phyloP scores from a whole-genome alignment of 2,888 invertebrate genomes.

The Acrobasis suavella region DNA sequence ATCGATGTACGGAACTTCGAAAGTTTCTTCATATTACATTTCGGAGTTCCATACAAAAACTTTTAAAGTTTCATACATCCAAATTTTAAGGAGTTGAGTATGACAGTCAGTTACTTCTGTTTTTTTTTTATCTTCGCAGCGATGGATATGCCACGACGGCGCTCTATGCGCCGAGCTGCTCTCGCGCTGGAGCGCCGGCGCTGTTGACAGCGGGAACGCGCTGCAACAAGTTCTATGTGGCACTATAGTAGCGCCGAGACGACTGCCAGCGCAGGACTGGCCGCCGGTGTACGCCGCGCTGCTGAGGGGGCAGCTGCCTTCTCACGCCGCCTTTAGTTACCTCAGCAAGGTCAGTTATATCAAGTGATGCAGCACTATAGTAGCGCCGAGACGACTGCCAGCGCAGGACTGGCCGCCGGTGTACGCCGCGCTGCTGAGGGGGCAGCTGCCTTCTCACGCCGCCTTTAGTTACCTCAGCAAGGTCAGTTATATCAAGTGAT shows the following conservation, averaged over 20 bases:
- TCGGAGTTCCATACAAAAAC: too few species aligned
- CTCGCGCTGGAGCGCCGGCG: conserved; percentile 35
- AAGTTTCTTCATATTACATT: too few species aligned
- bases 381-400: conserved; percentile 46
- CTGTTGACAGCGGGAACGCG: conserved; percentile 18
- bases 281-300: conserved; percentile 50
- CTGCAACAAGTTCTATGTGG: conserved; percentile 51
- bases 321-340: conserved; percentile 59
- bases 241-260: conserved; percentile 49
- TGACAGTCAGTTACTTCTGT: too few species aligned
- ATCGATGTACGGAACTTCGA: too few species aligned
- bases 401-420: conserved; percentile 42
- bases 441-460: conserved; percentile 47
- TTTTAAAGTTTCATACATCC: too few species aligned
- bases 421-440: conserved; percentile 49
- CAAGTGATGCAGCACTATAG: conserved; percentile 43
- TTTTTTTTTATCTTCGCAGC: conserved; percentile 38
- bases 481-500: conserved; percentile 41
- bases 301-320: conserved; percentile 44
- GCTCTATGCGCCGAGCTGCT: conserved; percentile 41
- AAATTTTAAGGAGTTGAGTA: too few species aligned
- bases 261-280: conserved; percentile 40
- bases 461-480: conserved; percentile 66
- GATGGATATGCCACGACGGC: conserved; percentile 53
- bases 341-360: conserved; percentile 57